A percentile compares a stretch with the other conserved stretches of the same genome.
These are phyloP conservation scores for Muscidifurax raptorellus DNA, from an alignment of 1,140 invertebrate species.

Conservation along the genomic window DNA sequence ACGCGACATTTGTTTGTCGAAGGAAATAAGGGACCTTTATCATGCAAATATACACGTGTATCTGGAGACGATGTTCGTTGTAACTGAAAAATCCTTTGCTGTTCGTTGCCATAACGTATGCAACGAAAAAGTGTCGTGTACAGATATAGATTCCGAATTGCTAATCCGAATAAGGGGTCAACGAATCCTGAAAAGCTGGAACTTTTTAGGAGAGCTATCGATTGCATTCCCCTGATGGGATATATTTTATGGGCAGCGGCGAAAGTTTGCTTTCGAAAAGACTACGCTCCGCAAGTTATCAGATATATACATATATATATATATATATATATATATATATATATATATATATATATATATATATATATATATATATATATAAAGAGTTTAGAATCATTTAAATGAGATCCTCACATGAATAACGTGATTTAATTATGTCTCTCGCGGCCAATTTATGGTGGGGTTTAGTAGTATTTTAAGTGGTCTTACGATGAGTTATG, in stretches of 20 bases:
- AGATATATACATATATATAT: no score
- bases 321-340: no score
- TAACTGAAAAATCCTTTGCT: neutral
- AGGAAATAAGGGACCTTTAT: conserved; percentile 14
- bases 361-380: no score
- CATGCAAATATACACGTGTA: conserved; percentile 28
- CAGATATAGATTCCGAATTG: no score
- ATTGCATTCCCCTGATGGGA: neutral
- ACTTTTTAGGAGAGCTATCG: neutral
- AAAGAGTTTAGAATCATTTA: conserved; percentile 38
- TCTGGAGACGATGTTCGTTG: no score
- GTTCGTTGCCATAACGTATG: neutral
- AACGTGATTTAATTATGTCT: conserved; percentile 44
- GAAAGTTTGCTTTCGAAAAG: neutral
- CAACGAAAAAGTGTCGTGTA: no score
- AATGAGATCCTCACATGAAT: conserved; percentile 26
- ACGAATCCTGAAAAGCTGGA: neutral
- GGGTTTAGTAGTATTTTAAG: conserved; percentile 39
- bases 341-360: no score
- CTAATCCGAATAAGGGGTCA: no score
- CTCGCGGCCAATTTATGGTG: conserved; percentile 10
- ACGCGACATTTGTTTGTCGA: neutral
- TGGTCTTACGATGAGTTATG: conserved; percentile 35
- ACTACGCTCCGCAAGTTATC: neutral
- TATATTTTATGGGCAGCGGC: neutral